Evolutionary conservation across 2,888 invertebrate species (phyloP).

Genomic region (Thecocarcelia acutangulata): DNA sequence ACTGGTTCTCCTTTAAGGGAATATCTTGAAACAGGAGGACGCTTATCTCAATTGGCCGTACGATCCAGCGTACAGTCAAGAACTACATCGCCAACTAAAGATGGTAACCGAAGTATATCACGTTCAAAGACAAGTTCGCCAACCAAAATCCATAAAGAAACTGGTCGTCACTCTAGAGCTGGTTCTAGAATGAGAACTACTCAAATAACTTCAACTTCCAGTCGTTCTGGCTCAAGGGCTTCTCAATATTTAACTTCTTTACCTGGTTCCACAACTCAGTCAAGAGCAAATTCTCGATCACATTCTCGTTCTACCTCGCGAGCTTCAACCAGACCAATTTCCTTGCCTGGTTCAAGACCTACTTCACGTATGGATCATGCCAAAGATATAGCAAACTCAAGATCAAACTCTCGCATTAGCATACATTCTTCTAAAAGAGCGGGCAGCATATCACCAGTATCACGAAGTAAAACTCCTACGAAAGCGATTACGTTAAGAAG

Average conservation of each 20-base stretch:
- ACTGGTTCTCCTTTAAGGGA: constrained; percentile 18
- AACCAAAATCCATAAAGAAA: not conserved
- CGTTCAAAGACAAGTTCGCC: constrained; percentile 68
- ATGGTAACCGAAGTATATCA: not conserved
- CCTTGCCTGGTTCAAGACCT: constrained; percentile 73
- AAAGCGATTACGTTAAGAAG: constrained; percentile 68
- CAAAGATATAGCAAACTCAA: constrained; percentile 73
- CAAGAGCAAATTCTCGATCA: constrained; percentile 72
- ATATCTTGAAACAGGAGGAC: not conserved
- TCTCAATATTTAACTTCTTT: constrained; percentile 47
- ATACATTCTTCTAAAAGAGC: constrained; percentile 71
- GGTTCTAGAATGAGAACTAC: no score
- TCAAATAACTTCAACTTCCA: constrained; percentile 13
- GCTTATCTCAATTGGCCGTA: constrained; percentile 6
- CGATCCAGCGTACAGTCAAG: not conserved
- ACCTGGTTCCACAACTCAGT: constrained; percentile 68
- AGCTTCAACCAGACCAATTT: constrained; percentile 72
- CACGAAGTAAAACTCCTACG: constrained; percentile 72
- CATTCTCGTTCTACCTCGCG: constrained; percentile 74
- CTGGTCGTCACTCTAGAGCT: constrained; percentile 15
- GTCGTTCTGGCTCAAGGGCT: constrained; percentile 66
- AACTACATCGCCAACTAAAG: constrained; percentile 23
- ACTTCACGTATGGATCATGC: constrained; percentile 75
- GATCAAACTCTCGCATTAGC: constrained; percentile 75
- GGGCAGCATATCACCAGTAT: constrained; percentile 72